Evolutionary conservation across 2,888 invertebrate species (phyloP), one percentile per base, ranked within the genome.

Genomic region (Dolomedes plantarius): DNA sequence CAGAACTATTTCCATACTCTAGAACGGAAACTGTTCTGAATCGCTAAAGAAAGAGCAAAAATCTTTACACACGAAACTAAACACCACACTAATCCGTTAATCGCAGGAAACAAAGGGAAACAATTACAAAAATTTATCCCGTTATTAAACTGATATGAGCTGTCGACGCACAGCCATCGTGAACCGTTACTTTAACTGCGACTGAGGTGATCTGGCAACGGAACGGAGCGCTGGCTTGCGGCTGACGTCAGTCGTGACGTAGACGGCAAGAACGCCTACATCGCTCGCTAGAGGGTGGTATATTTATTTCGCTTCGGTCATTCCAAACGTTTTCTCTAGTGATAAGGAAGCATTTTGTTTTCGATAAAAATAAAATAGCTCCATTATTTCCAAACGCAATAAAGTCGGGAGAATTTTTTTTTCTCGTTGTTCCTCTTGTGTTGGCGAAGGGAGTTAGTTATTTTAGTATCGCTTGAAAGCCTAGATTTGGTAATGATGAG

Each of bases 241-340:
- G n/a, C 68, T 41, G 68, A 77, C 80, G 80, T 81, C 80, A 81
- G n/a, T 23, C 6, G 13, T 81, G 73, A 81, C 73, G 73, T 81
- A 62, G 32, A 32, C 28, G 39, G 39, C 29, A 27, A 36, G 50
- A 81, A 81, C 80, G 80, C 80, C 80, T 81, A 81, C 80, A 81
- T 81, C 68, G 74, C 41, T 69, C 74, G 74, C 80, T 36, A 81
- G 80, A 81, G 80, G 67, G 74, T 72, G 65, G 29, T 39, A 67
- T 81, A 74, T 81, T 81, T 73, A 81, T 81, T 81, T 73, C 67
- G 65, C 36, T 73, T 73, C 80, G 80, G 73, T 74, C 56, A 73
- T 81, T 78, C 73, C 73, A 67, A 81, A 39, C 67, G 74, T 68
- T 74, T 81, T 81, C 73, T 73, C 65, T 67, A 36, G 67, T 65